Conservation (phyloP, 2,888 invertebrate genomes). For the Diaphora mendica region DNA sequence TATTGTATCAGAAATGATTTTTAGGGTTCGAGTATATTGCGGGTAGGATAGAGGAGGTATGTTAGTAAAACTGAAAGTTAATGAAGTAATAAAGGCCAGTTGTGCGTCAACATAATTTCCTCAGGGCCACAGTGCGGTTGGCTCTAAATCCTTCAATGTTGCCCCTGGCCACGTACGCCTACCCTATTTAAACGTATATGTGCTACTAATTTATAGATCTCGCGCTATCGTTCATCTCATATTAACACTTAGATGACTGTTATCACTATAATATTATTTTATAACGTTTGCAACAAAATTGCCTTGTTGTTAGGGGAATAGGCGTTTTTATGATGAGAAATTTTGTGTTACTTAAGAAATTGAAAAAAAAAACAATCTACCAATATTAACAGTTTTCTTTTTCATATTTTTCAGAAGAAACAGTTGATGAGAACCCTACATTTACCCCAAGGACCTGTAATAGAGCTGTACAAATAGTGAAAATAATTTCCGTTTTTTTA, state of each 20-base stretch:
- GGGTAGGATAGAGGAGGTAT: background rate
- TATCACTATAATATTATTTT: background rate
- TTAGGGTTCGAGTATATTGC: background rate
- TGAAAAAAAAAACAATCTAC: background rate
- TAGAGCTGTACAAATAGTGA: background rate
- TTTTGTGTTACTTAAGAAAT: background rate
- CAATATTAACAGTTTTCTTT: background rate
- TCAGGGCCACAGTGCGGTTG: background rate
- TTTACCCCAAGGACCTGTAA: background rate
- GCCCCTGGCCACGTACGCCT: background rate
- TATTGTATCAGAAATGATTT: background rate
- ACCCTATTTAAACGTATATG: background rate
- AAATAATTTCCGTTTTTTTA: no score
- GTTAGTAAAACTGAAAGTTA: background rate
- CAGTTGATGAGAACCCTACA: background rate
- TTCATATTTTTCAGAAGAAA: background rate
- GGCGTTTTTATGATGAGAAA: background rate
- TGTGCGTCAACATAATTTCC: constrained; percentile 1
- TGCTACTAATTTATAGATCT: background rate
- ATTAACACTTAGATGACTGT: background rate
- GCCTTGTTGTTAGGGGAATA: background rate
- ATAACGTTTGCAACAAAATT: background rate
- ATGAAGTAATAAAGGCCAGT: constrained; percentile 3
- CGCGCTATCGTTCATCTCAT: background rate
- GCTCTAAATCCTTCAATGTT: constrained; percentile 7